Evolutionary conservation across 2,113 vertebrate species (phyloP).

Genomic region (Manacus vitellinus): DNA sequence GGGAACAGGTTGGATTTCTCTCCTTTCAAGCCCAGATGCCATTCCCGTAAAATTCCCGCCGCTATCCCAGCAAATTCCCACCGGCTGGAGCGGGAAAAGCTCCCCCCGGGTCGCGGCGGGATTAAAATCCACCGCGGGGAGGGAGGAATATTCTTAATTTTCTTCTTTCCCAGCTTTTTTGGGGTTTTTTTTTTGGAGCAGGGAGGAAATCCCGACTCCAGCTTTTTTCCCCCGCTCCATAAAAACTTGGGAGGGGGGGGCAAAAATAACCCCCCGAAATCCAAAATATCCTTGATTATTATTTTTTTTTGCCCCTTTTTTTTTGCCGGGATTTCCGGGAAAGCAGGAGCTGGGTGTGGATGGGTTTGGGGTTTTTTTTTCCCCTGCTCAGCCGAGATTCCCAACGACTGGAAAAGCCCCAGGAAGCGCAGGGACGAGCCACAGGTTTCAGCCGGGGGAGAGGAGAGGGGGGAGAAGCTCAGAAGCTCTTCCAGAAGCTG

Average conservation of each 20-base stretch:
- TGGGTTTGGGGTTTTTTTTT: accelerated
- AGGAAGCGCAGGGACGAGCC: neutral
- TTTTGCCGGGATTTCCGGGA: neutral
- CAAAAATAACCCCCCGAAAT: neutral
- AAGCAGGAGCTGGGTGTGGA: neutral
- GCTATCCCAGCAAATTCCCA: neutral
- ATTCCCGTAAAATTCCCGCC: neutral
- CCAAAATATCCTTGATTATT: too few relatives aligned
- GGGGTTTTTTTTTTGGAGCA: neutral
- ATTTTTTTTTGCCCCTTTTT: neutral
- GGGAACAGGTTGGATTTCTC: neutral
- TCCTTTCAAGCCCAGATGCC: accelerated
- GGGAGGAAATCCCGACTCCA: neutral
- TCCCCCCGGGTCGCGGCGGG: neutral
- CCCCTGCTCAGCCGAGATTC: accelerated
- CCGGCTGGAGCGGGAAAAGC: neutral
- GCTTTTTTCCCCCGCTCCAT: neutral
- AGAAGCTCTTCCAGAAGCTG: neutral
- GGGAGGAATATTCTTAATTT: neutral
- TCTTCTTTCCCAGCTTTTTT: neutral
- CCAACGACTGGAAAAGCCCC: neutral
- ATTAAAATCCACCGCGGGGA: neutral
- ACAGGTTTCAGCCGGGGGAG: neutral
- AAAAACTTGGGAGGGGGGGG: neutral
- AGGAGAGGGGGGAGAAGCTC: neutral